These are phyloP conservation scores for Chrysochloris asiatica DNA, from an alignment of 2,113 vertebrate species.

Conservation along the genomic window DNA sequence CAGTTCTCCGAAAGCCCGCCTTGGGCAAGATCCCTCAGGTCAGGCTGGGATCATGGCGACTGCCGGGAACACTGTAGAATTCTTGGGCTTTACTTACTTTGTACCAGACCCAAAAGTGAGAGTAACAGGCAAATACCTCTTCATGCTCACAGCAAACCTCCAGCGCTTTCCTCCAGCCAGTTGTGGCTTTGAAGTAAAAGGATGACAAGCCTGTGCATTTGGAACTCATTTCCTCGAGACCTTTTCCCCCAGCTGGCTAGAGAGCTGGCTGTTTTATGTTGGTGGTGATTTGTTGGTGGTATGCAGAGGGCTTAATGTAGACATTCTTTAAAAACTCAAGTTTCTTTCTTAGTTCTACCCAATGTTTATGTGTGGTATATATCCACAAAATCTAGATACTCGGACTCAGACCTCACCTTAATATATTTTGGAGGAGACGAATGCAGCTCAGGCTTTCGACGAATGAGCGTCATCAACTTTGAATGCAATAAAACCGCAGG, in stretches of 20 bases:
- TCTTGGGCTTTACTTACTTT: background rate
- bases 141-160: background rate
- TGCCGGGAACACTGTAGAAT: background rate
- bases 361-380: background rate
- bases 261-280: background rate
- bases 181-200: background rate
- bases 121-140: background rate
- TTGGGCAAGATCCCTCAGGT: background rate
- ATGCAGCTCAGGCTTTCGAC: constrained; percentile 94
- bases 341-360: constrained; percentile 40
- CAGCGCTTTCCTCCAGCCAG: background rate
- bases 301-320: background rate
- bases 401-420: constrained; percentile 95
- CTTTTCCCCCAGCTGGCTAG: background rate
- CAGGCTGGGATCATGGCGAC: background rate
- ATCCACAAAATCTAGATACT: constrained; percentile 87
- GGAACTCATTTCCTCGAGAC: background rate
- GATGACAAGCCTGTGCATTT: background rate
- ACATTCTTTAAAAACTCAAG: background rate
- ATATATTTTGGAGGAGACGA: constrained; percentile 89
- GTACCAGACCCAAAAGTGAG: background rate
- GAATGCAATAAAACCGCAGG: constrained; percentile 92
- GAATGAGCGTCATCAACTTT: constrained; percentile 98
- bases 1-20: background rate
- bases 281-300: background rate